phyloP scores from a whole-genome alignment of 1,140 invertebrate species.

The Asbolus verrucosus region DNA sequence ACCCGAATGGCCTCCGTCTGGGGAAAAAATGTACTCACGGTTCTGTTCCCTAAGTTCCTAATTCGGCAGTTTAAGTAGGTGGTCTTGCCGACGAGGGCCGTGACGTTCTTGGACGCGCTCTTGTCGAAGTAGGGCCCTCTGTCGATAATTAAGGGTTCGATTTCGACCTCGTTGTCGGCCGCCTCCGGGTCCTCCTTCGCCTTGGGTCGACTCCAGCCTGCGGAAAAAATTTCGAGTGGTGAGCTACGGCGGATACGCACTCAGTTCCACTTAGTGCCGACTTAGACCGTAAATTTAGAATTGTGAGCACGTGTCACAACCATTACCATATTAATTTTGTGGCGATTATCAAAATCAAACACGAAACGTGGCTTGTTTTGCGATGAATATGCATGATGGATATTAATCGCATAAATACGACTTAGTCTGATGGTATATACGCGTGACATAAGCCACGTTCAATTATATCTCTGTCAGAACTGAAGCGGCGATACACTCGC shows the following conservation, averaged over 20 bases:
- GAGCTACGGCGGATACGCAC: background rate
- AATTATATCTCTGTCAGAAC: constrained; percentile 17
- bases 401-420: constrained; percentile 30
- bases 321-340: constrained; percentile 39
- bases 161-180: constrained; percentile 55
- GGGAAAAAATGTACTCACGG: constrained; percentile 79
- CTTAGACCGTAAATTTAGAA: constrained; percentile 18
- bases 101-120: constrained; percentile 81
- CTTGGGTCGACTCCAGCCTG: constrained; percentile 59
- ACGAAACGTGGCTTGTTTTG: constrained; percentile 39
- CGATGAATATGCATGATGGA: constrained; percentile 43
- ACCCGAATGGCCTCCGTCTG: too few species aligned
- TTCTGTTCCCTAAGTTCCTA: constrained; percentile 81
- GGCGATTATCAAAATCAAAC: constrained; percentile 32
- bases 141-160: constrained; percentile 61
- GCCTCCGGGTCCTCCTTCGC: constrained; percentile 51
- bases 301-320: constrained; percentile 33
- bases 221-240: constrained; percentile 47
- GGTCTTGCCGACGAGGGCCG: constrained; percentile 82
- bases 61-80: constrained; percentile 82
- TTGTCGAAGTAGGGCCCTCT: constrained; percentile 79
- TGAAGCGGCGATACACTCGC: too few species aligned
- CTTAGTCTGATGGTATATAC: constrained; percentile 5
- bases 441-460: constrained; percentile 23
- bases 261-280: background rate